Base-by-base conservation (phyloP, 1,140 invertebrate genomes). In the Heliconius hewitsoni region DNA sequence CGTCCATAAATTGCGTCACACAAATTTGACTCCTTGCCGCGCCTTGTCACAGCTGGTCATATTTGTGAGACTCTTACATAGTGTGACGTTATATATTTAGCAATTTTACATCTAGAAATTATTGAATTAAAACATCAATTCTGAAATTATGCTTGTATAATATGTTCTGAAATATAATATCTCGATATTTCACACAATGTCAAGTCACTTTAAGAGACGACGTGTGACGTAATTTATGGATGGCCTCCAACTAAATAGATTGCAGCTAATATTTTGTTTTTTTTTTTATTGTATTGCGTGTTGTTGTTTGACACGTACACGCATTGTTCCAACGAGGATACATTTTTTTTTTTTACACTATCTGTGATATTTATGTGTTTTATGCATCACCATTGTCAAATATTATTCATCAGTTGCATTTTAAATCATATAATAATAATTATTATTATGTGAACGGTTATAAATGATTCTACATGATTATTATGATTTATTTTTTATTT, bases 281-380 rank as follows among this genome's bases (percentile, higher is more conserved):
- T 57, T 57, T 23, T 27, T 66, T 66, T 60, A 57, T 30, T 66
- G 11, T 30, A 30, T 66, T 27, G 2, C 1, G 60, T 52, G 23
- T 66, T 30, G 8, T 66, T 60, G n/a, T 60, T 60, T 60, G 57
- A 13, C 60, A 66, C 9, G 2, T 11, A 66, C 11, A n/a, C 60
- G 13, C 60, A 66, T 66, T 72, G 16, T 78, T 76, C 76, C 76
- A 55, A 57, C 76, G 77, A 55, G 76, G 74, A 81, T 74, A 78
- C 46, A 37, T 66, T 73, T 19, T 79, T 89, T 89, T 90, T 92
- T 91, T 91, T 89, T 89, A 88, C 85, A 86, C 90, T 93, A 90
- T 91, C 92, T 93, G 92, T 93, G 92, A 93, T 93, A 93, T 90
- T 89, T 91, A 88, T 91, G 89, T 72, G 84, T 90, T 90, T 91